Percentiles rank a stretch among this genome's conserved stretches.
Evolutionary conservation across 2,888 invertebrate species (phyloP).

Genomic region (Ochropacha duplaris): DNA sequence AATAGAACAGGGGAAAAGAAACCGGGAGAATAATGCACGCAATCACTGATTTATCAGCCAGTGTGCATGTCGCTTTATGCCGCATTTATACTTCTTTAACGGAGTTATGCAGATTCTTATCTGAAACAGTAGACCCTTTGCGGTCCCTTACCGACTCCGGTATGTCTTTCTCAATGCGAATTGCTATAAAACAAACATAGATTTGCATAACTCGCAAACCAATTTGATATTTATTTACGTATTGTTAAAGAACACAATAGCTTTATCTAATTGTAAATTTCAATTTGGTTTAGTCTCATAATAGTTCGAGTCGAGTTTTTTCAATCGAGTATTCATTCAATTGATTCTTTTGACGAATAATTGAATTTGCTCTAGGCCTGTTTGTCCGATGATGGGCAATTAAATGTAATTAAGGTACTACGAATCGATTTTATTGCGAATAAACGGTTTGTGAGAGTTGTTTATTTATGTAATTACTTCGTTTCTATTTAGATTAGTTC

Average conservation of each 20-base stretch:
- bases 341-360: constrained; percentile 16
- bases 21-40: too few species aligned
- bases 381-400: constrained; percentile 3
- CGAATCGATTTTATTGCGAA: background rate
- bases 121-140: constrained; percentile 47
- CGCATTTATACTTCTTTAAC: constrained; percentile 39
- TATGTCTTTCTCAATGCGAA: constrained; percentile 54
- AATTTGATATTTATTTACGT: background rate
- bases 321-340: constrained; percentile 9
- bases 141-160: constrained; percentile 63
- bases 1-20: too few species aligned
- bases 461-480: background rate
- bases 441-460: background rate
- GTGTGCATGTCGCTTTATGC: constrained; percentile 18
- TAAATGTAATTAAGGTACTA: constrained; percentile 1
- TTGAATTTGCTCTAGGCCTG: constrained; percentile 9
- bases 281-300: constrained; percentile 16
- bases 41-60: constrained; percentile 12
- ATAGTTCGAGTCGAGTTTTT: constrained; percentile 17
- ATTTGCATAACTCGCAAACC: background rate
- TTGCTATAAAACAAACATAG: constrained; percentile 20
- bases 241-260: background rate
- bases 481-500: background rate
- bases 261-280: constrained; percentile 3
- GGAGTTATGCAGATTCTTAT: constrained; percentile 57